Conservation (phyloP, 2,888 invertebrate genomes). For the Alsophila aescularia region DNA sequence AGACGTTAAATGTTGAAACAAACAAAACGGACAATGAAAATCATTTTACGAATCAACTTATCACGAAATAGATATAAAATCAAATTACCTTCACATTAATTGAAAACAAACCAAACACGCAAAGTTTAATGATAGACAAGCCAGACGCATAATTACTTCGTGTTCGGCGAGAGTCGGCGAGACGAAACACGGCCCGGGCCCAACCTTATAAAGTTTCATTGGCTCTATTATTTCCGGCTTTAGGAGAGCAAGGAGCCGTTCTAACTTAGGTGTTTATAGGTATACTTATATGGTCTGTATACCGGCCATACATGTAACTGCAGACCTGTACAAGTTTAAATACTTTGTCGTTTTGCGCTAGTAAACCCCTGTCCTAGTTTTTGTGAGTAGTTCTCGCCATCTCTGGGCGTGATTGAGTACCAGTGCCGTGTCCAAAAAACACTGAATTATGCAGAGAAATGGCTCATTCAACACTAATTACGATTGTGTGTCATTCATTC, state of each 20-base stretch:
- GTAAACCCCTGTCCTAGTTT: too few species aligned
- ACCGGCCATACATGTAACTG: not conserved
- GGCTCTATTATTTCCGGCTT: constrained; percentile 21
- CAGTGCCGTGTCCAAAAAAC: too few species aligned
- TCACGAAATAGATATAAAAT: constrained; percentile 15
- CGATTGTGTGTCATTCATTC: too few species aligned
- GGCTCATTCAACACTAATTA: too few species aligned
- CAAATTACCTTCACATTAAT: constrained; percentile 20
- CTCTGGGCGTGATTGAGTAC: too few species aligned
- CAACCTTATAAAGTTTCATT: constrained; percentile 25
- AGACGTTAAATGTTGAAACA: not conserved
- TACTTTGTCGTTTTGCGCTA: too few species aligned
- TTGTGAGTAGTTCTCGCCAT: too few species aligned
- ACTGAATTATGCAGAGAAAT: too few species aligned
- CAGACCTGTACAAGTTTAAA: too few species aligned
- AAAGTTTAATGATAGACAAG: constrained; percentile 28
- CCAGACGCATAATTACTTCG: constrained; percentile 27
- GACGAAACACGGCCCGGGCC: constrained; percentile 19
- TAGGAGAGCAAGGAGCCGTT: constrained; percentile 1
- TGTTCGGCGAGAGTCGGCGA: constrained; percentile 17
- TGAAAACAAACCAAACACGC: constrained; percentile 27
- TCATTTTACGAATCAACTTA: constrained; percentile 32
- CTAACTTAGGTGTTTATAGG: constrained; percentile 10
- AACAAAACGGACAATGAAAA: not conserved
- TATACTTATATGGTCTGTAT: not conserved